Base-by-base conservation (phyloP, 2,888 invertebrate genomes). In the Heliconius charithonia region DNA sequence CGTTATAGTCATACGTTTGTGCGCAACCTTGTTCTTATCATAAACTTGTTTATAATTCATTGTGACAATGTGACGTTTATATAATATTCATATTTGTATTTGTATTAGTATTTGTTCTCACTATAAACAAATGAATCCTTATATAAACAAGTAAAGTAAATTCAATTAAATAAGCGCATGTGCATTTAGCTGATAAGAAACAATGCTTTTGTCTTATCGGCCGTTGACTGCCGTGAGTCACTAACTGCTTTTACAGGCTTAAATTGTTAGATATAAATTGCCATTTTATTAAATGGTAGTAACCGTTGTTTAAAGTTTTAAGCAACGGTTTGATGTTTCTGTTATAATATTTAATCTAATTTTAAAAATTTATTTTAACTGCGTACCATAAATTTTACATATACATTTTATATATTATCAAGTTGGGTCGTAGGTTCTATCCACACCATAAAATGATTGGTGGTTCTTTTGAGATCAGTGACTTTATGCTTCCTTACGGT, bases 121-220 rank as follows among this genome's bases (percentile, higher is more conserved):
- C 29, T 65, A 25, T 65, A 65, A 16, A 65, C 65, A 29, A 29
- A 29, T 29, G 3, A n/a, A 67, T n/a, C 6, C 25, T 25, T 41
- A 4, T 67, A 67, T 16, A 67, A n/a, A 69, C 25, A 25, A 25
- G 25, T 69, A 69, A 69, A 16, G n/a, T 41, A 67, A 67, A 67
- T 25, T 22, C 2, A 67, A n/a, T n/a, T 41, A 67, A 41, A 41
- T 67, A 67, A 67, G 41, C 27, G 37, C 67, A 7, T 67, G 7
- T 67, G 37, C 13, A 69, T 25, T 3, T 41, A 69, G 16, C 41
- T 69, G 69, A 69, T 69, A 69, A 41, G 69, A 16, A 7, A 41
- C 25, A 41, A 41, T 25, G 7, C 25, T 13, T n/a, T 37, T 25
- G 7, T 41, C 69, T 69, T 69, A 69, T 69, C 69, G 16, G 69